These are phyloP conservation scores for Pseudomugil gertrudae DNA, from an alignment of 2,797 vertebrate species.

Conservation along the genomic window DNA sequence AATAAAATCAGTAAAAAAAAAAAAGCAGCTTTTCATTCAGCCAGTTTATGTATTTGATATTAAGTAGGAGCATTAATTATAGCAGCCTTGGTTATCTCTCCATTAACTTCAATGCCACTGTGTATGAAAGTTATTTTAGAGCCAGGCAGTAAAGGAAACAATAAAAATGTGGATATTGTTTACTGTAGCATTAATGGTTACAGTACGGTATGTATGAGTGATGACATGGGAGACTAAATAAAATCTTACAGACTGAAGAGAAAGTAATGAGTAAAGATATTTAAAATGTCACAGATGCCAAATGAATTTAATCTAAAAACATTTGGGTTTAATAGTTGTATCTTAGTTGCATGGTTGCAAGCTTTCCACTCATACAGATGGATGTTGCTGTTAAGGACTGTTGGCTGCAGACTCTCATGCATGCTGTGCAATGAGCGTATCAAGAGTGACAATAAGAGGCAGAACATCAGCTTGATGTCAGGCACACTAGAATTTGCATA, in stretches of 20 bases:
- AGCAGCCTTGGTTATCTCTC: no score
- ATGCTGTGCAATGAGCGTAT: slow-evolving; percentile 19
- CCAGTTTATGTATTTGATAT: slow-evolving; percentile 35
- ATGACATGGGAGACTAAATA: no score
- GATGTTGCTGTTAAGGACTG: slow-evolving; percentile 46
- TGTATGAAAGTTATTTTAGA: no score
- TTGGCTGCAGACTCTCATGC: slow-evolving; percentile 46
- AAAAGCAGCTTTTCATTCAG: slow-evolving; percentile 29
- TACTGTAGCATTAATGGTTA: no score
- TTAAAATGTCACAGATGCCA: slow-evolving; percentile 2
- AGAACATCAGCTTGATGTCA: slow-evolving; percentile 39
- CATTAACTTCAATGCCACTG: no score
- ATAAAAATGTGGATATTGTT: no score
- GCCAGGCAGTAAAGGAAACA: no score
- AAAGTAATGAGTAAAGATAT: not conserved
- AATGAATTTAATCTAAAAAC: slow-evolving; percentile 32
- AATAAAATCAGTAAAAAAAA: slow-evolving; percentile 8
- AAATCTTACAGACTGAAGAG: no score
- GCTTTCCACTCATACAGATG: no score
- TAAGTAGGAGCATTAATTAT: no score
- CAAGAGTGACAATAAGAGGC: slow-evolving; percentile 22
- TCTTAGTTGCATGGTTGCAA: no score
- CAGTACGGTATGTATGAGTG: no score
- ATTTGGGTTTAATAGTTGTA: slow-evolving; percentile 14
- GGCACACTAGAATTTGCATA: slow-evolving; percentile 34